phyloP scores from a whole-genome alignment of 1,140 invertebrate genomes.

The Neodiprion pinetum region DNA sequence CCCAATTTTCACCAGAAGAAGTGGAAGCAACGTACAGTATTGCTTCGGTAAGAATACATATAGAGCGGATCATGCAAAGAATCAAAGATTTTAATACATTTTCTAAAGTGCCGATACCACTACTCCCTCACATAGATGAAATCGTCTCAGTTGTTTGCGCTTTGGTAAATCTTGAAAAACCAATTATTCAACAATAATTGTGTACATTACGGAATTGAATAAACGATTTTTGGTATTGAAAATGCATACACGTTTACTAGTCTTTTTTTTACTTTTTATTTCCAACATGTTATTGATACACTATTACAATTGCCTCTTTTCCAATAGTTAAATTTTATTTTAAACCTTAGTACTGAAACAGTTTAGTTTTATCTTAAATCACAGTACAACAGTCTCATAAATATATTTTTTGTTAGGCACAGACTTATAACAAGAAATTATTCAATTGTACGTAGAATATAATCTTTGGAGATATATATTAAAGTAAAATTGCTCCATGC shows the following conservation, averaged over 20 bases:
- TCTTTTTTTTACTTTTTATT: not conserved
- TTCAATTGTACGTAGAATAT: not conserved
- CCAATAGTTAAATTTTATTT: no score
- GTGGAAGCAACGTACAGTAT: constrained; percentile 42
- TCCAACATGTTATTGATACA: not conserved
- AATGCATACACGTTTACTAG: not conserved
- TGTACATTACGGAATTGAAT: not conserved
- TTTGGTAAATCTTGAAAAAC: not conserved
- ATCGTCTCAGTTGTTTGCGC: not conserved
- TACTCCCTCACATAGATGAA: not conserved
- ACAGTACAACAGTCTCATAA: no score
- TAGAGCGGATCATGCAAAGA: constrained; percentile 44
- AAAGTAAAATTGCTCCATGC: not conserved
- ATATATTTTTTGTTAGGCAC: no score
- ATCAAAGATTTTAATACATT: constrained; percentile 37
- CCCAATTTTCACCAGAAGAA: constrained; percentile 34
- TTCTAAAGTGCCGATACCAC: not conserved
- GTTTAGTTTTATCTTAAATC: no score
- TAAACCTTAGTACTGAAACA: no score
- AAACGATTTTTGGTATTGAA: not conserved
- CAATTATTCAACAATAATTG: not conserved
- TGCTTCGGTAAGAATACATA: constrained; percentile 47
- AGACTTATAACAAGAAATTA: no score
- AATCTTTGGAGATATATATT: not conserved
- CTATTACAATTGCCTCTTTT: no score